Percentiles rank a stretch among this genome's conserved stretches.
These are phyloP conservation scores for Tachysurus fulvidraco DNA, from an alignment of 2,113 vertebrate species.

Conservation along the genomic window DNA sequence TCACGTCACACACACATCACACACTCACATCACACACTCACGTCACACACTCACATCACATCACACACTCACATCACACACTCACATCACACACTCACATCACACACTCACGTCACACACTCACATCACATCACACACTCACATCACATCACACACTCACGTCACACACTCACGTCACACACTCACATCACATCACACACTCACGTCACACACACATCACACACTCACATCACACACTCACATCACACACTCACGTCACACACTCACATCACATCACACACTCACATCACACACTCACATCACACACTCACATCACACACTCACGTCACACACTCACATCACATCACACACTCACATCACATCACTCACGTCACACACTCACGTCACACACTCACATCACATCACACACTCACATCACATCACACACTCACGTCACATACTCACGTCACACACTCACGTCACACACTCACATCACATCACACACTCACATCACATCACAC, in stretches of 20 bases:
- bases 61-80: background rate
- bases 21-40: background rate
- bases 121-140: background rate
- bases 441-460: no score
- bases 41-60: no score
- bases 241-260: background rate
- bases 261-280: no score
- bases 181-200: background rate
- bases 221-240: background rate
- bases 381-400: background rate
- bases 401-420: background rate
- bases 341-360: background rate
- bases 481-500: no score
- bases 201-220: no score
- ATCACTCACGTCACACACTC: background rate
- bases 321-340: no score
- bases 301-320: background rate
- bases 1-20: no score
- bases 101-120: background rate
- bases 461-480: background rate
- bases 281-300: background rate
- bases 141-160: background rate
- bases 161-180: background rate
- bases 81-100: background rate
- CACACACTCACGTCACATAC: background rate